phyloP scores from a whole-genome alignment of 2,113 vertebrate species.

The Heliornis fulica region DNA sequence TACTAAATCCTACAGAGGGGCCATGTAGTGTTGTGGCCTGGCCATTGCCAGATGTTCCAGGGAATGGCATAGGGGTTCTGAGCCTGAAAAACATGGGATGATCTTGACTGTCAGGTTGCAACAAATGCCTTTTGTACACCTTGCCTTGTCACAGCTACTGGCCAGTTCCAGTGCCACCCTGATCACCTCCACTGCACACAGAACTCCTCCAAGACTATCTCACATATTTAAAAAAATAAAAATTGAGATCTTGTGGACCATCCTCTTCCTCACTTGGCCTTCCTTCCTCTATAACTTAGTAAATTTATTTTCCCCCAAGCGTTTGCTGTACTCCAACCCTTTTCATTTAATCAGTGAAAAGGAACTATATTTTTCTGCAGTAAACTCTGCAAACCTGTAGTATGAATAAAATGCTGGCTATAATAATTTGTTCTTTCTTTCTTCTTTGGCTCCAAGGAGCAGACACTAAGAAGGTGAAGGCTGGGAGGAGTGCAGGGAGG shows the following conservation, averaged over 20 bases:
- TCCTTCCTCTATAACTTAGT: neutral
- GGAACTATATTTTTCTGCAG: neutral
- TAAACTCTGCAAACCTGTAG: neutral
- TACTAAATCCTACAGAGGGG: neutral
- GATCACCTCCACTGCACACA: neutral
- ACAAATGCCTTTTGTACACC: rapidly evolving
- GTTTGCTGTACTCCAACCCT: neutral
- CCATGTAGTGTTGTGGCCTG: rapidly evolving
- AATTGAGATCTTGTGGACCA: neutral
- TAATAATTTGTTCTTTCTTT: neutral
- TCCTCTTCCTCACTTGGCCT: neutral
- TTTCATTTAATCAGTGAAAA: neutral
- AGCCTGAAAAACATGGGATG: neutral
- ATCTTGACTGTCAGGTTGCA: no score
- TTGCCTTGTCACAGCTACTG: neutral
- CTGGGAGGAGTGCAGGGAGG: neutral
- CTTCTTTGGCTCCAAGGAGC: neutral
- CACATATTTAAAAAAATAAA: neutral
- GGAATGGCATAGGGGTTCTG: rapidly evolving
- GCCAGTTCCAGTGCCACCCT: neutral
- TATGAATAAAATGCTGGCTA: neutral
- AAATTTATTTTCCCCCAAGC: no score
- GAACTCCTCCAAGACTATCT: neutral
- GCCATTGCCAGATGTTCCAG: neutral
- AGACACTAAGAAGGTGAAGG: neutral